phyloP scores from a whole-genome alignment of 1,140 invertebrate genomes.

The Drosophila sechellia region DNA sequence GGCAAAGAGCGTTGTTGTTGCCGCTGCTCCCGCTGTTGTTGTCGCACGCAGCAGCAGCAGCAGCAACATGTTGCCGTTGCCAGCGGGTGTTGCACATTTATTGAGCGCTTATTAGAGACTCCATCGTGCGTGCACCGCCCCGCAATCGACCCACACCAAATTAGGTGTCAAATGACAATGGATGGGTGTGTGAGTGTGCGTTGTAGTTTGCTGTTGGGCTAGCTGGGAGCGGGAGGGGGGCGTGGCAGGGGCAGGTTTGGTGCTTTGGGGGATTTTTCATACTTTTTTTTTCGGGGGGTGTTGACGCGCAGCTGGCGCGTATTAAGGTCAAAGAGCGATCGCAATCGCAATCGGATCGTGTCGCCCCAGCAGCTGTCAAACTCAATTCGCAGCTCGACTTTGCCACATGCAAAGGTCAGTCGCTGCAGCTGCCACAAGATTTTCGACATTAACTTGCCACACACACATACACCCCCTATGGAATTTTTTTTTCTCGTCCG shows the following conservation, averaged over 20 bases:
- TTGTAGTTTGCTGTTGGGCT: background rate
- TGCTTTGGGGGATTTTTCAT: conserved; percentile 8
- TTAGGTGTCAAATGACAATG: conserved; percentile 83
- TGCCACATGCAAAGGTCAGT: conserved; percentile 77
- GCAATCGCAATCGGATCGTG: conserved; percentile 79
- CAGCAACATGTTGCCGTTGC: conserved; percentile 69
- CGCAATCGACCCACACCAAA: conserved; percentile 48
- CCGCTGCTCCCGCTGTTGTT: conserved; percentile 4
- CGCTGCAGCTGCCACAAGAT: conserved; percentile 59
- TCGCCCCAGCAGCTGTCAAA: conserved; percentile 82
- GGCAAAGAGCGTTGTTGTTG: conserved; percentile 51
- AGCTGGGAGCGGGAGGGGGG: background rate
- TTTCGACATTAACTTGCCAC: conserved; percentile 63
- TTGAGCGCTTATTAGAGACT: conserved; percentile 78
- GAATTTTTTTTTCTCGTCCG: conserved; percentile 23
- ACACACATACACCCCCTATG: conserved; percentile 21
- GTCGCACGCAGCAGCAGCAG: conserved; percentile 14
- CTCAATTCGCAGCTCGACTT: conserved; percentile 71
- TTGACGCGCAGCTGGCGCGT: conserved; percentile 78
- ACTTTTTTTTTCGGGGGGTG: conserved; percentile 42
- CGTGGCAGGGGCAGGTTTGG: background rate
- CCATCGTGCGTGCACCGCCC: conserved; percentile 55
- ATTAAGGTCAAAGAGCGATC: conserved; percentile 83
- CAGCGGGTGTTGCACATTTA: conserved; percentile 82
- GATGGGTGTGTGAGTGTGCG: conserved; percentile 24